Evolutionary conservation across 64 coral and sea anemone genomes (phyloP), one percentile per base, ranked within the genome.

Genomic region (Stichodactyla helianthus): DNA sequence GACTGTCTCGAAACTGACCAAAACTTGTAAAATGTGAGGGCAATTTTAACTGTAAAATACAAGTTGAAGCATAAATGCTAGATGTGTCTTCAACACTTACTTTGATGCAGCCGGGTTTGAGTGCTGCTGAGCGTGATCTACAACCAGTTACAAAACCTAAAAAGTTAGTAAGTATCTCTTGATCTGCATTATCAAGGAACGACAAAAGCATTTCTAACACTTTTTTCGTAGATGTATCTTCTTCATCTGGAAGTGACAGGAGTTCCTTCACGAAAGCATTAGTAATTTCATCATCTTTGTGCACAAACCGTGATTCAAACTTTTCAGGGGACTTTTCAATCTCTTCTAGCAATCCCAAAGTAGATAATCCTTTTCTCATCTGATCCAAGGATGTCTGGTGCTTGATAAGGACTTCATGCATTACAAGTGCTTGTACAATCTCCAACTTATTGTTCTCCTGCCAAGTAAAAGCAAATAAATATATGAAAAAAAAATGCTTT

Each of bases 271-370:
- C 52, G 80, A 53, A 89, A 58, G 71, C 82, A 64, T 52, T 18
- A 53, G 82, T 25, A 12, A 88, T 13, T 61, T 88, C 63, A 84
- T 88, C 27, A 35, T 81, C 54, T 79, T 77, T 77, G 20, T 88
- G 86, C 50, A 88, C 91, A 88, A 93, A 88, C 14, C 87, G 68
- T 27, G 52, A 51, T 87, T 93, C 91, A 93, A 88, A 93, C 74
- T 61, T 65, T 53, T 63, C 52, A 74, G 86, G 86, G 52, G 67
- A 81, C 16, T 92, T 92, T 77, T 92, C 80, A 77, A 92, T 70
- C 88, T 92, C 82, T 84, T 67, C 54, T 53, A 92, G 55, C 52
- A 92, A 76, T 20, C 85, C 91, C 77, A 85, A 77, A 18, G 79
- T 93, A 71, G 53, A 53, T 31, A 88, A 61, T 31, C 91, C 91